A percentile compares a stretch with the other conserved stretches of the same genome.
These are phyloP conservation scores for Eulemur rubriventer DNA, from an alignment of 2,797 vertebrate genomes.

Conservation along the genomic window DNA sequence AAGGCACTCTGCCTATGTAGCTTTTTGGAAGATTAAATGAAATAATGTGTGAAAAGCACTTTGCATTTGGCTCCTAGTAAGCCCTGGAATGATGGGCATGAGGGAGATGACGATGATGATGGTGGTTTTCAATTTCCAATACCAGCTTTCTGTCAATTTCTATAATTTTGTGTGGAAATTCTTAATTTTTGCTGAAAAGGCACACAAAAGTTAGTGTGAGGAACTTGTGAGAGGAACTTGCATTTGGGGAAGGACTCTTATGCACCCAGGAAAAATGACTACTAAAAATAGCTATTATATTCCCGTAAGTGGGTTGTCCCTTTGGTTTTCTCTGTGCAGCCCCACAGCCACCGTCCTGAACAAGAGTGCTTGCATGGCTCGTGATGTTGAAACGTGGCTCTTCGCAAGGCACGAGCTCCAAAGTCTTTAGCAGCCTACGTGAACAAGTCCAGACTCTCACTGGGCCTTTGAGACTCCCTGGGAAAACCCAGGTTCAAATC, in stretches of 20 bases:
- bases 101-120: not conserved
- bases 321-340: not conserved
- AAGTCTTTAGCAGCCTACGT: not conserved
- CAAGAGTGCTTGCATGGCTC: not conserved
- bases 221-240: not conserved
- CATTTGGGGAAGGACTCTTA: not conserved
- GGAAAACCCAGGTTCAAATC: not conserved
- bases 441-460: not conserved
- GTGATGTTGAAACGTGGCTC: not conserved
- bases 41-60: not conserved
- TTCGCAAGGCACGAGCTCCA: not conserved
- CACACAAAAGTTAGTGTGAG: not conserved
- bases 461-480: not conserved
- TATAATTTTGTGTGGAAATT: not conserved
- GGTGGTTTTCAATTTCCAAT: not conserved
- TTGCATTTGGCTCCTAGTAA: not conserved
- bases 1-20: not conserved
- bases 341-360: not conserved
- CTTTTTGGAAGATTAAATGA: not conserved
- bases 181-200: not conserved
- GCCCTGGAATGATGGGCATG: not conserved
- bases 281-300: accelerated
- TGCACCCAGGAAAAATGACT: not conserved
- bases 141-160: not conserved
- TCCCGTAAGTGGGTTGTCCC: accelerated